These are phyloP conservation scores for Merops nubicus DNA, from an alignment of 2,113 vertebrate species.

Conservation along the genomic window DNA sequence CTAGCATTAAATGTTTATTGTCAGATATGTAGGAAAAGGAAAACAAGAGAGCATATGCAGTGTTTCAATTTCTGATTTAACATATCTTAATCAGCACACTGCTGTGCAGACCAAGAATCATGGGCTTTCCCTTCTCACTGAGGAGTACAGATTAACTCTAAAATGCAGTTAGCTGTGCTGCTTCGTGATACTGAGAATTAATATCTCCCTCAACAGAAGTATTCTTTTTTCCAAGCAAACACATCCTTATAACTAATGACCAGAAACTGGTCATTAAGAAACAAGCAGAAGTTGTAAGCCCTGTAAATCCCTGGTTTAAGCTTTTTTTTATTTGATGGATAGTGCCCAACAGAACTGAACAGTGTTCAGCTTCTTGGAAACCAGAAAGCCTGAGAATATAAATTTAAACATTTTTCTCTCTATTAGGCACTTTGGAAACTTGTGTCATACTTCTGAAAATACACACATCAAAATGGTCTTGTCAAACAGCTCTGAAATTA, in stretches of 20 bases:
- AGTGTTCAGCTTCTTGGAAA: background rate
- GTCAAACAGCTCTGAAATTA: slow-evolving; percentile 37
- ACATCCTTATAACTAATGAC: background rate
- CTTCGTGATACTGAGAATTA: background rate
- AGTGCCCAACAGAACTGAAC: background rate
- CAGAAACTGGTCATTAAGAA: background rate
- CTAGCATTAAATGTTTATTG: background rate
- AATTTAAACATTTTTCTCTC: background rate
- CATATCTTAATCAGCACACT: background rate
- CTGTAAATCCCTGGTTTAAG: background rate
- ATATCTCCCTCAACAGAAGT: background rate
- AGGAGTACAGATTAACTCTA: background rate
- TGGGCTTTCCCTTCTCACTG: background rate
- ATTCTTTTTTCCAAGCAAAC: background rate
- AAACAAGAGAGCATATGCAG: background rate
- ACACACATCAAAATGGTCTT: slow-evolving; percentile 13
- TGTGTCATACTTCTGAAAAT: slow-evolving; percentile 22
- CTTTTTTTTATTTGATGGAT: background rate
- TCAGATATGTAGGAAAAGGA: background rate
- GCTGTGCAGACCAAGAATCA: background rate
- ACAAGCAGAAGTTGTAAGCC: background rate
- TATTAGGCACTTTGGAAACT: background rate
- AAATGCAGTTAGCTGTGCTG: background rate
- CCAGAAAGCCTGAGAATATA: background rate
- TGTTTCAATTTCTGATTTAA: background rate